These are phyloP conservation scores for Enteromius radiatus DNA, from an alignment of 2,797 vertebrate genomes.

Conservation along the genomic window DNA sequence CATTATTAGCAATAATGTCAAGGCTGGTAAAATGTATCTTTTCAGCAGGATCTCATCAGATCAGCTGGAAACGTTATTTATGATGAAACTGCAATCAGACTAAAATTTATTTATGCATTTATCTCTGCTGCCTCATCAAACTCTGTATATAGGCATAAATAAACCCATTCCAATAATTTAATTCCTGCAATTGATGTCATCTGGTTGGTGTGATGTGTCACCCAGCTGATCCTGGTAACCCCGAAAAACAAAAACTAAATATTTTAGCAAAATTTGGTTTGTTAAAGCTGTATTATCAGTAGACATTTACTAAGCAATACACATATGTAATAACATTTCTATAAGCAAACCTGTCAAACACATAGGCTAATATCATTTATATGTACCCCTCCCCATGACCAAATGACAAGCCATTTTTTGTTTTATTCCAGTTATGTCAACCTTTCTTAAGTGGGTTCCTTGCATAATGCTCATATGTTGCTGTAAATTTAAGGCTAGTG, in stretches of 20 bases:
- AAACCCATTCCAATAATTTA: constrained; percentile 1
- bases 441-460: constrained; percentile 21
- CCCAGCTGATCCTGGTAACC: not conserved
- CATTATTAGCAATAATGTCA: constrained; percentile 54
- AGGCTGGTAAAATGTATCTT: constrained; percentile 35
- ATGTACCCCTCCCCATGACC: not conserved
- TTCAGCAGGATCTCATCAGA: not conserved
- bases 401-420: constrained; percentile 10
- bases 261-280: no score
- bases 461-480: constrained; percentile 28
- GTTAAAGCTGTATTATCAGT: not conserved
- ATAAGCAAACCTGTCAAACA: not conserved
- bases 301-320: not conserved
- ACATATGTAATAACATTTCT: not conserved
- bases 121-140: constrained; percentile 25
- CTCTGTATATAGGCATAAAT: constrained; percentile 16
- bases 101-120: constrained; percentile 16
- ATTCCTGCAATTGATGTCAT: constrained; percentile 15
- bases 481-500: constrained; percentile 34
- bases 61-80: constrained; percentile 12
- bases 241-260: not conserved
- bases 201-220: not conserved
- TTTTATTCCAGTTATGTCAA: constrained; percentile 12
- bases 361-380: not conserved
- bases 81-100: constrained; percentile 18